phyloP scores from a whole-genome alignment of 2,113 vertebrate species.

The Amphiprion ocellaris region DNA sequence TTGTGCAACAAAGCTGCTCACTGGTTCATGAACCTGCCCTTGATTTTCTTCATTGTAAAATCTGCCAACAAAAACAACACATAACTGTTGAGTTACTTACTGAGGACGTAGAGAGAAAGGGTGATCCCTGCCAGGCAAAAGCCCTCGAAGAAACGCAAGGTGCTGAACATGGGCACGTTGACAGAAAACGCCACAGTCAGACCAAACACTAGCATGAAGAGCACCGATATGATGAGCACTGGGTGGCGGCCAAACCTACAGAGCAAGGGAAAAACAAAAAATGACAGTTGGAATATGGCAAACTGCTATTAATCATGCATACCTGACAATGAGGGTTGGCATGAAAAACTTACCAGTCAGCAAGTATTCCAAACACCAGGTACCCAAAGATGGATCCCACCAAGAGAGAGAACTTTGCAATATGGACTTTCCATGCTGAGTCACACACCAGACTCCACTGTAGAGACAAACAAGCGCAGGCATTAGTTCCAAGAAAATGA shows the following conservation, averaged over 20 bases:
- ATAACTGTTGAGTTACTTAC: constrained; percentile 85
- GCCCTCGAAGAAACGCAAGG: constrained; percentile 97
- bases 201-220: constrained; percentile 95
- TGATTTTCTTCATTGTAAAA: no score
- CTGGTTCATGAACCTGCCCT: no score
- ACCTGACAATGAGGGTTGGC: not conserved
- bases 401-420: constrained; percentile 96
- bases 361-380: constrained; percentile 95
- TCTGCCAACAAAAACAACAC: no score
- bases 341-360: constrained; percentile 92
- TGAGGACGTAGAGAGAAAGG: constrained; percentile 92
- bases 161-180: constrained; percentile 99
- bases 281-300: not conserved
- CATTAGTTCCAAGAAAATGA: constrained; percentile 13
- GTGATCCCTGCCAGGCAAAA: constrained; percentile 96
- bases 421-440: constrained; percentile 94
- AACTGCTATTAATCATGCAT: not conserved
- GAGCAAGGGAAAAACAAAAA: constrained; percentile 3
- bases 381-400: constrained; percentile 98
- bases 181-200: constrained; percentile 95
- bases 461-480: constrained; percentile 73
- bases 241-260: constrained; percentile 93
- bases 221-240: constrained; percentile 91
- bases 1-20: no score
- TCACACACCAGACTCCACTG: constrained; percentile 97